phyloP scores from a whole-genome alignment of 37 sponge, comb jelly and placozoan genomes.

The Tethya wilhelma region DNA sequence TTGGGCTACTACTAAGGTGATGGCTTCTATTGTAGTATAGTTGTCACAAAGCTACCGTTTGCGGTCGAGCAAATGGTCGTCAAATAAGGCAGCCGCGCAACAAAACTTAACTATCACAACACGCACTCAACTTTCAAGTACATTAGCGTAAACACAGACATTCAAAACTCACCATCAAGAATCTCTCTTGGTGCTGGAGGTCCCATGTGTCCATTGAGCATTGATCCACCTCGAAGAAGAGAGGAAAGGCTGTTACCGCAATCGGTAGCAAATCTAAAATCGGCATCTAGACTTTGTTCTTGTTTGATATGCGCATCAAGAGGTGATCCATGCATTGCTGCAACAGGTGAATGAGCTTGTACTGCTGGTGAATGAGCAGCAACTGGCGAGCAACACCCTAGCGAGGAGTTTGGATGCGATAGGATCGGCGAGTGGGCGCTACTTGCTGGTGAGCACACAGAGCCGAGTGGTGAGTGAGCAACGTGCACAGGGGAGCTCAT shows the following conservation, averaged over 20 bases:
- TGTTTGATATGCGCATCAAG: conserved; percentile 33
- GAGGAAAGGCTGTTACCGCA: conserved; percentile 11
- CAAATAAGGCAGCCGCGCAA: not conserved
- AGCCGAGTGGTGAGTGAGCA: conserved; percentile 51
- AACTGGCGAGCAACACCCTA: conserved; percentile 22
- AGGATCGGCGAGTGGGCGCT: conserved; percentile 35
- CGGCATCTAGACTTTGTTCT: conserved; percentile 19
- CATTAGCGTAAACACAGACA: not conserved
- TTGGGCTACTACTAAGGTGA: not conserved
- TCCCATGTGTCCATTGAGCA: conserved; percentile 9
- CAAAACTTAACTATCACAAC: not conserved
- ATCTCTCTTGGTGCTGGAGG: conserved; percentile 39
- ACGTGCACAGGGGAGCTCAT: conserved; percentile 20
- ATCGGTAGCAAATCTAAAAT: not conserved
- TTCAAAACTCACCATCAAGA: conserved; percentile 45
- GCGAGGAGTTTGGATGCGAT: conserved; percentile 20
- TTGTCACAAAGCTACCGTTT: too few relatives aligned
- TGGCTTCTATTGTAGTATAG: too few relatives aligned
- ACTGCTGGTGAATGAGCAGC: conserved; percentile 42
- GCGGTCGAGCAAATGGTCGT: too few relatives aligned
- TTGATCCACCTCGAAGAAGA: conserved; percentile 7
- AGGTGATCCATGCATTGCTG: conserved; percentile 11
- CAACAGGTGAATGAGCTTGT: conserved; percentile 46
- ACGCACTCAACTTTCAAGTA: not conserved
- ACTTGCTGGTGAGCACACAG: conserved; percentile 35